These are phyloP conservation scores for Brassicogethes aeneus DNA, from an alignment of 2,888 invertebrate genomes.

Conservation along the genomic window DNA sequence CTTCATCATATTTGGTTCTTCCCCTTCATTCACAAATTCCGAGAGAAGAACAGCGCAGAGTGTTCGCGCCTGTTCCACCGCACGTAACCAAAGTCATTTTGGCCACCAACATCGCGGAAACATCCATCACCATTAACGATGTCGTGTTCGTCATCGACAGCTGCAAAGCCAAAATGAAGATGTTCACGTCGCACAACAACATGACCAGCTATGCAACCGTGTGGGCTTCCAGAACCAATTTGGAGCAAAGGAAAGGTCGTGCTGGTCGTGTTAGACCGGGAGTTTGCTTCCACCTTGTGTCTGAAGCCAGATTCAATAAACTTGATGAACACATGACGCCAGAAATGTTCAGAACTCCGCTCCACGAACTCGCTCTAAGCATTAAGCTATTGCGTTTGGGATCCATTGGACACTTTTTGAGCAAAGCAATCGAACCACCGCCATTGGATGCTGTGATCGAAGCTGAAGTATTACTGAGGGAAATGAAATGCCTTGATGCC, in stretches of 20 bases:
- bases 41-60: slow-evolving; percentile 86
- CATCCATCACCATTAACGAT: slow-evolving; percentile 96
- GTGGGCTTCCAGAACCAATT: slow-evolving; percentile 89
- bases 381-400: slow-evolving; percentile 87
- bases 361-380: slow-evolving; percentile 89
- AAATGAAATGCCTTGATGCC: slow-evolving; percentile 85
- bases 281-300: slow-evolving; percentile 89
- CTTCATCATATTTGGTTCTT: slow-evolving; percentile 62
- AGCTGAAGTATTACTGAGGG: slow-evolving; percentile 67
- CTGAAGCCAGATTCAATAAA: slow-evolving; percentile 58
- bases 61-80: slow-evolving; percentile 79
- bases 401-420: slow-evolving; percentile 87
- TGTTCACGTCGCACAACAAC: slow-evolving; percentile 97
- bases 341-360: slow-evolving; percentile 95
- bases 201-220: slow-evolving; percentile 98
- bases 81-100: slow-evolving; percentile 88
- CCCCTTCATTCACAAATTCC: slow-evolving; percentile 98
- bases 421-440: slow-evolving; percentile 93
- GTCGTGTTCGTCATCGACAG: slow-evolving; percentile 97
- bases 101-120: slow-evolving; percentile 97
- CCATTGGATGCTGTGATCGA: slow-evolving; percentile 97
- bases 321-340: slow-evolving; percentile 89
- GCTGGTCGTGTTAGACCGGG: slow-evolving; percentile 94
- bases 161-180: slow-evolving; percentile 94
- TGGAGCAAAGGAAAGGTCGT: slow-evolving; percentile 87